Evolutionary conservation across 2,797 vertebrate genomes (phyloP).

Genomic region (Gymnoscopelus microlampas): DNA sequence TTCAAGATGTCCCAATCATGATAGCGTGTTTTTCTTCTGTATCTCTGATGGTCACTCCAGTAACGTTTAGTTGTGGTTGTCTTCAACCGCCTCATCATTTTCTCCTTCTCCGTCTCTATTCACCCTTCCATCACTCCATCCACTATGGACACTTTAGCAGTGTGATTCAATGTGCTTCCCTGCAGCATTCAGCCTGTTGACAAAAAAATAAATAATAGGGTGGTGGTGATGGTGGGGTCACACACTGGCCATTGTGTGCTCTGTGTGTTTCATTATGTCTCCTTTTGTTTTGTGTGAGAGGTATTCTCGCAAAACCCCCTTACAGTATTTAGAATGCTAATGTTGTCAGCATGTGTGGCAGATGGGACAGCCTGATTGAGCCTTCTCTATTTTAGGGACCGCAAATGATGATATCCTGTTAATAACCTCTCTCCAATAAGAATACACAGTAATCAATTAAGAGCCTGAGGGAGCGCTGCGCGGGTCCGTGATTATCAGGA

Average conservation of each 20-base stretch:
- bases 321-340: background rate
- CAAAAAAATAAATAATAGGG: conserved; percentile 64
- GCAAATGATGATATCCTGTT: no score
- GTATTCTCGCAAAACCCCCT: conserved; percentile 18
- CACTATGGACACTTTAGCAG: conserved; percentile 35
- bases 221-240: conserved; percentile 22
- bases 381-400: no score
- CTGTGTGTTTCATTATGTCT: conserved; percentile 3
- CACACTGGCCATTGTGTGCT: conserved; percentile 4
- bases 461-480: no score
- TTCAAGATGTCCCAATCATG: conserved; percentile 3
- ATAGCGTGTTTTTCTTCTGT: background rate
- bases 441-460: no score
- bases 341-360: background rate
- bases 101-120: conserved; percentile 1
- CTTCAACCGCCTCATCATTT: conserved; percentile 10
- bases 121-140: conserved; percentile 8
- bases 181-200: conserved; percentile 74
- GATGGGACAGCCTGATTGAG: no score
- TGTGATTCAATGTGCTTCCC: conserved; percentile 17
- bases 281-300: background rate
- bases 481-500: no score
- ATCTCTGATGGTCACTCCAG: conserved; percentile 18
- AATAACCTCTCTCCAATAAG: no score
- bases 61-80: conserved; percentile 8